Evolutionary conservation across 2,888 invertebrate species (phyloP).

Genomic region (Bhutanitis thaidina): DNA sequence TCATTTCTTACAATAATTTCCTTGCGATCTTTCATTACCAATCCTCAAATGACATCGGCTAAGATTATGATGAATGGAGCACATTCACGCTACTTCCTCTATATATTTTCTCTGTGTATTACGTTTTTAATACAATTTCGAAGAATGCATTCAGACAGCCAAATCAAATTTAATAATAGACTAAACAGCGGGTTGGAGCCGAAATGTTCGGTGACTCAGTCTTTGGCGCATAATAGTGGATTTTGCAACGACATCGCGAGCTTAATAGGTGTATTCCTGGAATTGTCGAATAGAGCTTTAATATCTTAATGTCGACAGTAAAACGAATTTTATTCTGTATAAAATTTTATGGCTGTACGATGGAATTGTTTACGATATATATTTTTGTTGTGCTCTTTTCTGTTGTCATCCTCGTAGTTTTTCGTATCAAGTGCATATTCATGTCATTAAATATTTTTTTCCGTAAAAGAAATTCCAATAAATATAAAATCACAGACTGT

Average conservation of each 20-base stretch:
- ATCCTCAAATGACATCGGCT: constrained; percentile 9
- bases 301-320: constrained; percentile 4
- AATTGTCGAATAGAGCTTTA: neutral
- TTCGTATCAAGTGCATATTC: too few species aligned
- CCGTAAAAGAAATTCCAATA: too few species aligned
- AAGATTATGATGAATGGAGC: constrained; percentile 6
- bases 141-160: constrained; percentile 14
- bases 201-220: constrained; percentile 17
- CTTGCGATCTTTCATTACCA: too few species aligned
- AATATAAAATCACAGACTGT: too few species aligned
- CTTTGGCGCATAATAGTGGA: constrained; percentile 14
- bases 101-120: neutral
- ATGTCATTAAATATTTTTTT: too few species aligned
- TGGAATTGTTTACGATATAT: neutral
- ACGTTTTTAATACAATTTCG: constrained; percentile 1
- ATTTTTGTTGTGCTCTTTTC: neutral
- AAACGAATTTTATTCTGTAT: constrained; percentile 4
- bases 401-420: too few species aligned
- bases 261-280: constrained; percentile 1
- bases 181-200: constrained; percentile 3
- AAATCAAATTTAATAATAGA: constrained; percentile 16
- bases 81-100: neutral
- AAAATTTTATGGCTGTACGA: neutral
- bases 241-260: constrained; percentile 15
- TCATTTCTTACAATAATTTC: too few species aligned